A percentile compares a stretch with the other conserved stretches of the same genome.
phyloP scores from a whole-genome alignment of 2,888 invertebrate species.

The Andrena bucephala region DNA sequence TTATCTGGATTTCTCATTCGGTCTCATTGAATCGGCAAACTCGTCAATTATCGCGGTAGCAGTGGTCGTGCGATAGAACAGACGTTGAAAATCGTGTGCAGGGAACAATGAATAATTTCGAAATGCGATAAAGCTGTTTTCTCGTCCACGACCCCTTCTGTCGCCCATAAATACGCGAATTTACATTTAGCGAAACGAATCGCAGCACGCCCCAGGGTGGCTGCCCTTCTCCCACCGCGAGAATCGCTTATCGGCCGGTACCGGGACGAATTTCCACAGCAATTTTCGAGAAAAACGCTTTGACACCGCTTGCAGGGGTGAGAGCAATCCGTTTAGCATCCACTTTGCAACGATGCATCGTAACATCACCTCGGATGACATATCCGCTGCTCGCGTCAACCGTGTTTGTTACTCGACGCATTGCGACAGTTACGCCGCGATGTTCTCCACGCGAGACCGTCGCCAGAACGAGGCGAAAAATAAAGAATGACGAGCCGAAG shows the following conservation, averaged over 20 bases:
- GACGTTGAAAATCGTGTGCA: background rate
- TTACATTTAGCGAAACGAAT: conserved; percentile 38
- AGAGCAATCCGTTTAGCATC: conserved; percentile 67
- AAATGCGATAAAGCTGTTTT: conserved; percentile 8
- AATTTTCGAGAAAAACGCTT: conserved; percentile 71
- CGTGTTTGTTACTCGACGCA: conserved; percentile 56
- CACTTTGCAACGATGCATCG: conserved; percentile 65
- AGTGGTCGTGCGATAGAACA: too few relatives aligned
- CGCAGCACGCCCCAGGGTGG: conserved; percentile 15
- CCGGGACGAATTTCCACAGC: conserved; percentile 60
- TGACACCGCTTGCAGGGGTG: conserved; percentile 56
- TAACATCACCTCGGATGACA: conserved; percentile 64
- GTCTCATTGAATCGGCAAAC: background rate
- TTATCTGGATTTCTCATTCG: background rate
- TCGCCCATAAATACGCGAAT: conserved; percentile 34
- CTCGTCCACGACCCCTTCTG: background rate
- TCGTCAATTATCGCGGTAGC: conserved; percentile 3
- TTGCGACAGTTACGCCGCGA: conserved; percentile 1
- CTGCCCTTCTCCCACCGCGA: conserved; percentile 27
- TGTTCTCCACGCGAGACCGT: conserved; percentile 19
- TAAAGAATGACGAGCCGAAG: background rate
- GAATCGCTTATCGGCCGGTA: conserved; percentile 33
- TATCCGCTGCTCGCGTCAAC: conserved; percentile 59
- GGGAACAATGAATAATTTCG: conserved; percentile 8
- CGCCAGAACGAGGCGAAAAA: background rate